Base-by-base conservation (phyloP, 2,797 vertebrate species). In the Phoebastria nigripes region DNA sequence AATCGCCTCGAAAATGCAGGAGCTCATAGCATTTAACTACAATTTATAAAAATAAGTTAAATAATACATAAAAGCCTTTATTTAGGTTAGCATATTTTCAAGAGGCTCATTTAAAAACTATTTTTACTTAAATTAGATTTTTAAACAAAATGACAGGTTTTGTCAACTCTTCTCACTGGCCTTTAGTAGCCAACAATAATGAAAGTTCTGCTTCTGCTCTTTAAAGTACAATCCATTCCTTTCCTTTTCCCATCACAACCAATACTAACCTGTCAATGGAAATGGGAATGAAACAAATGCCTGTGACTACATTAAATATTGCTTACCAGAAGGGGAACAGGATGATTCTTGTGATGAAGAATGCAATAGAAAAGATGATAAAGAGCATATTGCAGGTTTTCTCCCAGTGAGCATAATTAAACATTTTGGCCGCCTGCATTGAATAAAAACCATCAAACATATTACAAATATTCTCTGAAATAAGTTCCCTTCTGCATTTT, bases 301-400 rank as follows among this genome's bases (percentile, higher is more conserved):
- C 51, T 33, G 18, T 33, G 46, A 84, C 41, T 73, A 33, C 39
- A 47, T 31, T 61, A 79, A 82, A 77, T 25, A 31, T 22, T 84
- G 89, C 99, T 99, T 97, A 99, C 99, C 99, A 99, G 93, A 98
- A 99, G 17, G 99, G 99, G 86, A 99, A 99, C 80, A 99, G 97
- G 77, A 99, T 84, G 42, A 99, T 98, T 25, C 99, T 98, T 8
- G 98, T 99, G 87, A 99, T 96, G 94, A 99, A 98, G 91, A 99
- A 99, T 7, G 98, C 69, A 0, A 97, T 16, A 4, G 99, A 97
- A 81, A 99, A 99, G 82, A 99, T 90, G 80, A 99, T 89, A 82
- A 99, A 99, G n/a, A 99, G 97, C 24, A 52, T 14, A 20, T 99
- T 98, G 98, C 99, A 99, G 44, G 98, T 98, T 87, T 97, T 98